phyloP scores from a whole-genome alignment of 2,888 invertebrate genomes.

The Rhyacophila evoluta region DNA sequence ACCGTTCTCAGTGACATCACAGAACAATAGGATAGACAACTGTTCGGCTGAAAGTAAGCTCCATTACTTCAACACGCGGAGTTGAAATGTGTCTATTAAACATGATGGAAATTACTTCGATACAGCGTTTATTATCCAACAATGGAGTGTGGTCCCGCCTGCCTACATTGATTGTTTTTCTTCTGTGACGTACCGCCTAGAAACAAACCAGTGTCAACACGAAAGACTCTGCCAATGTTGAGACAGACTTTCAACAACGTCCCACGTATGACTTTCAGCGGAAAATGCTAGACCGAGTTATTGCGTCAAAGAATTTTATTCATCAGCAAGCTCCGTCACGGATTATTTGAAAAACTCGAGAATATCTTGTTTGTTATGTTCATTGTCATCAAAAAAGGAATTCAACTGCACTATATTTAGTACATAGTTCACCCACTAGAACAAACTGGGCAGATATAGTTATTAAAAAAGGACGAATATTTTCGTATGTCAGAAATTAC shows the following conservation, averaged over 20 bases:
- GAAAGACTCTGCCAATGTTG: background rate
- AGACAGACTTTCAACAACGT: background rate
- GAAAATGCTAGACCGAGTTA: background rate
- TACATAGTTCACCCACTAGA: too few relatives aligned
- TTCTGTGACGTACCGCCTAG: background rate
- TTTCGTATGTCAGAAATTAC: too few relatives aligned
- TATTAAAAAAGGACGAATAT: too few relatives aligned
- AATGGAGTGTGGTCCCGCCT: background rate
- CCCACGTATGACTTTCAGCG: constrained; percentile 2
- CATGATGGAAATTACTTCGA: too few relatives aligned
- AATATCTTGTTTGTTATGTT: background rate
- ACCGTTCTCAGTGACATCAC: too few relatives aligned
- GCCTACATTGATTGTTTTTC: background rate
- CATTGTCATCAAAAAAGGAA: background rate
- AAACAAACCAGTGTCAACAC: background rate
- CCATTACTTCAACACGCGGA: too few relatives aligned
- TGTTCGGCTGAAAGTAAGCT: too few relatives aligned
- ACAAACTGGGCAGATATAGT: too few relatives aligned
- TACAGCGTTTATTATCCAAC: background rate
- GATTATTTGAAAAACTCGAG: background rate
- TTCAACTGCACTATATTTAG: too few relatives aligned
- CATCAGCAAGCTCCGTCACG: background rate
- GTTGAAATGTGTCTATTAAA: too few relatives aligned
- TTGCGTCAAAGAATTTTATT: constrained; percentile 6
- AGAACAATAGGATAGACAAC: too few relatives aligned